Evolutionary conservation across 2,888 invertebrate genomes (phyloP).

Genomic region (Pemphredon lugubris): DNA sequence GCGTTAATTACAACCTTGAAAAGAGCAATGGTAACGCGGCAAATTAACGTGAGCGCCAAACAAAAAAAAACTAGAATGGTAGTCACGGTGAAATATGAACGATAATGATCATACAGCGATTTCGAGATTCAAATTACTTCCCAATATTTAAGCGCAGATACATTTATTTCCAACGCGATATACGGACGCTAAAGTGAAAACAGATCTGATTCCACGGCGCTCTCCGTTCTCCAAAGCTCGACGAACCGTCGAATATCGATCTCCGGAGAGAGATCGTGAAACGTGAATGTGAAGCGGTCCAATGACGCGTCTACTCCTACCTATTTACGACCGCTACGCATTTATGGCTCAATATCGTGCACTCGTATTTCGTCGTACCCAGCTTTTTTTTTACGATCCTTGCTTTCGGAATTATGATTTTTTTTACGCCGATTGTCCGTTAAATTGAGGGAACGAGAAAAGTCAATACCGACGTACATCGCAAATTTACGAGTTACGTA

Average conservation of each 20-base stretch:
- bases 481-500: too few relatives aligned
- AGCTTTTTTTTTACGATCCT: not conserved
- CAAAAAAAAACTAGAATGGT: slow-evolving; percentile 35
- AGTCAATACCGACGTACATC: too few relatives aligned
- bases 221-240: too few relatives aligned
- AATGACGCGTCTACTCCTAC: not conserved
- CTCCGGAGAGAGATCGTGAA: not conserved
- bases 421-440: too few relatives aligned
- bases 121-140: too few relatives aligned
- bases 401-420: not conserved
- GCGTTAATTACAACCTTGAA: slow-evolving; percentile 26
- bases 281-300: too few relatives aligned
- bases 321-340: slow-evolving; percentile 1
- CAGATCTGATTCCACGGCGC: too few relatives aligned
- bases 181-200: not conserved
- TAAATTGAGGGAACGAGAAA: too few relatives aligned
- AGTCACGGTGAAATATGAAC: slow-evolving; percentile 41
- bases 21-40: slow-evolving; percentile 22
- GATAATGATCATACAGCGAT: slow-evolving; percentile 30
- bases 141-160: too few relatives aligned
- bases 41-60: slow-evolving; percentile 24
- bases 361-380: slow-evolving; percentile 3
- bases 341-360: slow-evolving; percentile 5
- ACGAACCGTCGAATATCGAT: not conserved
- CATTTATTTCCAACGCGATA: too few relatives aligned